Percentiles rank a stretch among this genome's conserved stretches.
These are phyloP conservation scores for Notothenia coriiceps DNA, from an alignment of 2,113 vertebrate genomes.

Conservation along the genomic window DNA sequence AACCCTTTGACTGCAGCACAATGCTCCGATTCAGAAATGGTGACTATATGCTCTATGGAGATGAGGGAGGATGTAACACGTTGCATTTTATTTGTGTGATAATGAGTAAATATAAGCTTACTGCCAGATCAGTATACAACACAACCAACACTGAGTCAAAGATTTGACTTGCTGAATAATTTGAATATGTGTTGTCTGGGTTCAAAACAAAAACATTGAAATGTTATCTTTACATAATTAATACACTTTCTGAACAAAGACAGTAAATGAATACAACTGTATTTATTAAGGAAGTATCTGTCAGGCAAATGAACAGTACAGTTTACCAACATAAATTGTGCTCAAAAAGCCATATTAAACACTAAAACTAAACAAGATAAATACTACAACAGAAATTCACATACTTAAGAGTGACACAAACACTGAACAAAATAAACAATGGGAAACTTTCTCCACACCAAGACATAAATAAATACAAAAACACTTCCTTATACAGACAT, in stretches of 20 bases:
- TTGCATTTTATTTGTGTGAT: not conserved
- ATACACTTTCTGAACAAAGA: conserved; percentile 8
- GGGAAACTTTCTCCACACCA: conserved; percentile 35
- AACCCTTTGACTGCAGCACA: not conserved
- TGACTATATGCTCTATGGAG: not conserved
- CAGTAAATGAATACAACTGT: conserved; percentile 34
- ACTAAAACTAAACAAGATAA: conserved; percentile 48
- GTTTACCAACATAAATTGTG: conserved; percentile 58
- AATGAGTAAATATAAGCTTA: not conserved
- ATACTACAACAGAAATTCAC: conserved; percentile 72
- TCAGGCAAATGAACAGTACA: conserved; percentile 51
- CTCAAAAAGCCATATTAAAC: conserved; percentile 42
- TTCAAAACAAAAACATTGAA: not conserved
- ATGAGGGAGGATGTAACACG: not conserved
- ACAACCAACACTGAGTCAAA: not conserved
- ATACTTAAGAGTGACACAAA: conserved; percentile 57
- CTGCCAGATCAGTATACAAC: not conserved
- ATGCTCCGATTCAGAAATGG: not conserved
- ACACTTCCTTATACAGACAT: conserved; percentile 38
- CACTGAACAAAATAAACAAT: conserved; percentile 43
- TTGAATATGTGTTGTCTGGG: not conserved
- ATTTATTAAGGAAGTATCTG: conserved; percentile 70
- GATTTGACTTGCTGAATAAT: not conserved
- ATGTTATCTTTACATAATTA: not conserved
- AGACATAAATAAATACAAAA: conserved; percentile 71